Percentiles rank a stretch among this genome's conserved stretches.
Conservation (phyloP, 2,888 invertebrate genomes). For the Rotaria sp. region DNA sequence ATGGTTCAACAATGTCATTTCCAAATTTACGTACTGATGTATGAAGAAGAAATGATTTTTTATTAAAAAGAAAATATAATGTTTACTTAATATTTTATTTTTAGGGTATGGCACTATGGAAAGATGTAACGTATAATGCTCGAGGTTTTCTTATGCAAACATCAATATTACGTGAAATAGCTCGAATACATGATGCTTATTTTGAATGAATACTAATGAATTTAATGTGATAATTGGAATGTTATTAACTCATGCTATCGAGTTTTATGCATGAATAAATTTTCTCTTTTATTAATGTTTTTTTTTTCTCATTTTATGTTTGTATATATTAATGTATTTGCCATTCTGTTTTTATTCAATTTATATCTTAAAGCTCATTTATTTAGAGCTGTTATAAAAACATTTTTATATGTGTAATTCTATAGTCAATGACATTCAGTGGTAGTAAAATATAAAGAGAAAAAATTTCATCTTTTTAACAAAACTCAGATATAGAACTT, state of each 20-base stretch:
- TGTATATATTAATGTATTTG: background rate
- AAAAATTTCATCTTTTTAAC: too few relatives aligned
- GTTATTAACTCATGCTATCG: background rate
- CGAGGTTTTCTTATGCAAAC: constrained; percentile 24
- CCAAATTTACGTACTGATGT: constrained; percentile 13
- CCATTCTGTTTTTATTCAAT: background rate
- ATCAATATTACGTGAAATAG: constrained; percentile 17
- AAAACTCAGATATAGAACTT: too few relatives aligned
- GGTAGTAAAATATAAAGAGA: too few relatives aligned
- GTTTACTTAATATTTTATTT: background rate
- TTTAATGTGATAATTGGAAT: background rate
- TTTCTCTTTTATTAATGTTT: too few relatives aligned
- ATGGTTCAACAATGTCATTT: constrained; percentile 42
- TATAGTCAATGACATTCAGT: too few relatives aligned
- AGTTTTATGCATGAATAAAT: background rate
- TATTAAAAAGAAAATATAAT: background rate
- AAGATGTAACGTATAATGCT: constrained; percentile 4
- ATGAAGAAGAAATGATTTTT: background rate
- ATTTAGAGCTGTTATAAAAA: background rate
- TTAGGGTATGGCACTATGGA: background rate
- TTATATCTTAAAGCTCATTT: background rate
- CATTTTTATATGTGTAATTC: too few relatives aligned
- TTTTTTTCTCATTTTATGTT: background rate
- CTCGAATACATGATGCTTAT: constrained; percentile 20
- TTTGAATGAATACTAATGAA: background rate